Base-by-base conservation (phyloP, 1,140 invertebrate species). In the Nylanderia fulva region DNA sequence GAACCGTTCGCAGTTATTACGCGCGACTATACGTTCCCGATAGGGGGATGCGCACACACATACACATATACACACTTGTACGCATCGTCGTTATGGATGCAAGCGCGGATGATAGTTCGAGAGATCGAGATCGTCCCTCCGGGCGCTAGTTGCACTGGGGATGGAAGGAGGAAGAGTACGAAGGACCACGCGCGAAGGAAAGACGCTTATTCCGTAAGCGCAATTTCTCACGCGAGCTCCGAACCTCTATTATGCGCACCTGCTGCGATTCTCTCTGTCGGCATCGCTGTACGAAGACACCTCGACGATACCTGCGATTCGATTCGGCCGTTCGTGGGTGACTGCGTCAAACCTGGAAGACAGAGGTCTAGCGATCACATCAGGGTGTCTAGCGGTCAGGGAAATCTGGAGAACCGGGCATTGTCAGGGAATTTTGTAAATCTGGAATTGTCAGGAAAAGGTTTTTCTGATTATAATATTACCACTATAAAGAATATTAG, bases 1-100 rank as follows among this genome's bases (percentile, higher is more conserved):
- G 87, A 89, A 86, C 84, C 86, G 76, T 89, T 86, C 84, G 87
- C 88, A 85, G 87, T 89, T 89, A 89, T 89, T 89, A 88, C 88
- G 84, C 84, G 84, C 72, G 58, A 61, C 87, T 74, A n/a, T n/a
- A 86, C 84, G 58, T 64, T 48, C 56, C 64, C 88, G 88, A 88
- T 83, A 74, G 87, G 75, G n/a, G 45, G 54, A 48, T 58, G 33
- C 61, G 9, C 29, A 24, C 52, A 61, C 56, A 36, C 42, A 33
- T 64, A 74, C 33, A 24, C n/a, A 45, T 33, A 71, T 64, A 72
- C 74, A 71, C 72, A 77, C 83, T 60, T 45, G 15, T 18, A 18
- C 15, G 45, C 13, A 33, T 52, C 29, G 63, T 15, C 74, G 61
- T 89, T 88, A 86, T 88, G 63, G 86, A 63, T 56, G 58, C 71